These are phyloP conservation scores for Callospermophilus lateralis DNA, from an alignment of 2,113 vertebrate species.

Conservation along the genomic window DNA sequence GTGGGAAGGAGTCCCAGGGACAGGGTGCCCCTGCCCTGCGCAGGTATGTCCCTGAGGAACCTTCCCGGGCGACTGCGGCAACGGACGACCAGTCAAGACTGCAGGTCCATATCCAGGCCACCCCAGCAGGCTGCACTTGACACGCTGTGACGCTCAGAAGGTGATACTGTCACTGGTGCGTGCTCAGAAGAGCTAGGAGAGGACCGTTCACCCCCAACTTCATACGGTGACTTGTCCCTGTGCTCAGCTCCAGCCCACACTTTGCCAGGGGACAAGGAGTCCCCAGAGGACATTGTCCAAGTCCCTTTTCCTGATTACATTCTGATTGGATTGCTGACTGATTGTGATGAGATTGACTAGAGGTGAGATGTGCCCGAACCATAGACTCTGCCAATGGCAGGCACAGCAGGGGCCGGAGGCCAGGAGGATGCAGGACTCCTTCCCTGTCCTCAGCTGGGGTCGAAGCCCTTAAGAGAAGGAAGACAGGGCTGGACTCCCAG, in stretches of 20 bases:
- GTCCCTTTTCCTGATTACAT: constrained; percentile 40
- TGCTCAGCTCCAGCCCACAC: background rate
- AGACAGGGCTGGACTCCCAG: background rate
- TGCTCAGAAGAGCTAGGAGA: fast-evolving
- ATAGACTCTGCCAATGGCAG: background rate
- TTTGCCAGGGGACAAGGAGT: background rate
- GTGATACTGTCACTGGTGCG: background rate
- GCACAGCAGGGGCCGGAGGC: background rate
- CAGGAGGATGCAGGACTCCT: background rate
- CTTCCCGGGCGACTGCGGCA: background rate
- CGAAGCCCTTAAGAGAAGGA: background rate
- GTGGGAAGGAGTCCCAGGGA: background rate
- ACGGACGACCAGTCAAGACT: background rate
- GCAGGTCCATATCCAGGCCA: background rate
- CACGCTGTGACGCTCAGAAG: background rate
- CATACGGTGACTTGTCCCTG: background rate
- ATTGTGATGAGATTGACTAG: constrained; percentile 43
- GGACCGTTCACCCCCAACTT: background rate
- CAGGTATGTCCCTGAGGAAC: background rate
- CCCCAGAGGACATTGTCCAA: constrained; percentile 28
- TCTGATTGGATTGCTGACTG: constrained; percentile 64
- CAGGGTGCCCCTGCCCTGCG: too few species aligned
- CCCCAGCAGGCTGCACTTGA: background rate
- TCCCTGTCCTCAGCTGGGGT: background rate
- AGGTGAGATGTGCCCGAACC: background rate